Conservation (phyloP, 2,797 vertebrate species). For the Squalus acanthias region DNA sequence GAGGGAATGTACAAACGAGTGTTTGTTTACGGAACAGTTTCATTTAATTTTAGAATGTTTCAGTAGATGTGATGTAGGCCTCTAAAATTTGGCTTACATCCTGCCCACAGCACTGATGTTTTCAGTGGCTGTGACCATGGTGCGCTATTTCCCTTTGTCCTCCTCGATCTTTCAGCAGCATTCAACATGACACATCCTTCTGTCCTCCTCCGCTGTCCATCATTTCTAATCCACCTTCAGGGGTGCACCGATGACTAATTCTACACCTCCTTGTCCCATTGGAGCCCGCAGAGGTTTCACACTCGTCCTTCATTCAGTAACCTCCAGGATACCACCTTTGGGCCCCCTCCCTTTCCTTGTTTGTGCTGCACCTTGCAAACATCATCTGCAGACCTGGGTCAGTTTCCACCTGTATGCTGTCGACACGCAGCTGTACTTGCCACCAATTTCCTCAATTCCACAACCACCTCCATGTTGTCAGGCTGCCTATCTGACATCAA, state of each 20-base stretch:
- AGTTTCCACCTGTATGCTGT: background rate
- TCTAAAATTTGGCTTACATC: background rate
- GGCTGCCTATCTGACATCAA: background rate
- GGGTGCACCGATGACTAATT: background rate
- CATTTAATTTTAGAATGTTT: background rate
- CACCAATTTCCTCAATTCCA: background rate
- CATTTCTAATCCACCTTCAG: background rate
- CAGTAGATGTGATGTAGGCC: background rate
- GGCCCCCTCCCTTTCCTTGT: background rate
- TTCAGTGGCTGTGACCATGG: background rate
- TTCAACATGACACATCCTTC: background rate
- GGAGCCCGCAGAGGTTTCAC: background rate
- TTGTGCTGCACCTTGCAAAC: background rate
- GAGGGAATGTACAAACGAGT: background rate
- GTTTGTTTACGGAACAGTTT: background rate
- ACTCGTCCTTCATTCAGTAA: too few species aligned
- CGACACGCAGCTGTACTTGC: background rate
- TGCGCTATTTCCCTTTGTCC: background rate
- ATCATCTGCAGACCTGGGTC: background rate
- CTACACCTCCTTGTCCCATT: background rate
- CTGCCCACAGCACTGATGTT: background rate
- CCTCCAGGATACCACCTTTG: background rate
- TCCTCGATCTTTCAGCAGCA: background rate
- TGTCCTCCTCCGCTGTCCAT: background rate
- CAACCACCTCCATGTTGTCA: background rate